phyloP scores from a whole-genome alignment of 2,797 vertebrate species.

The Semaprochilodus insignis region DNA sequence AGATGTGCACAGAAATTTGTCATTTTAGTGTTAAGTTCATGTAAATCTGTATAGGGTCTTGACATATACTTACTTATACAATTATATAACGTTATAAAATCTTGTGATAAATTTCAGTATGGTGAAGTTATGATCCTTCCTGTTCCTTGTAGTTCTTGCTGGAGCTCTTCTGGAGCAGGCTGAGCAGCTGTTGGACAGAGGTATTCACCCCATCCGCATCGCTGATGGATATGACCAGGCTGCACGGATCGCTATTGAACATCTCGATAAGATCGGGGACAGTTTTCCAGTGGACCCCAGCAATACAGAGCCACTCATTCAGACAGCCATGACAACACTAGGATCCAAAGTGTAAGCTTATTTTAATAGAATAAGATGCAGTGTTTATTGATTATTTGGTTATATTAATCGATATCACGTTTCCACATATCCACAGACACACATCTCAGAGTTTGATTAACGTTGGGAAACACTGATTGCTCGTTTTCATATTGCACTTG shows the following conservation, averaged over 20 bases:
- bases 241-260: constrained; percentile 86
- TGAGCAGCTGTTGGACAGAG: constrained; percentile 92
- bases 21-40: too few relatives aligned
- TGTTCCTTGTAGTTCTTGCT: constrained; percentile 84
- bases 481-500: too few relatives aligned
- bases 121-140: not conserved
- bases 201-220: constrained; percentile 96
- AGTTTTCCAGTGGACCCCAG: constrained; percentile 87
- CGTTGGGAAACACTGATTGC: too few relatives aligned
- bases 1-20: too few relatives aligned
- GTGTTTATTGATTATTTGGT: too few relatives aligned
- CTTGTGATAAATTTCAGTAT: too few relatives aligned
- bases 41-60: too few relatives aligned
- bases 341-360: constrained; percentile 95
- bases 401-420: too few relatives aligned
- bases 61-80: too few relatives aligned
- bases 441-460: too few relatives aligned
- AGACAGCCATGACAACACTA: constrained; percentile 96
- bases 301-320: constrained; percentile 90
- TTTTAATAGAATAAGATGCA: not conserved
- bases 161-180: constrained; percentile 94
- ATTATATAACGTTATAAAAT: too few relatives aligned
- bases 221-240: constrained; percentile 97
- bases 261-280: constrained; percentile 93
- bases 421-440: too few relatives aligned